Evolutionary conservation across 2,888 invertebrate species (phyloP).

Genomic region (Brachyopa scutellaris): DNA sequence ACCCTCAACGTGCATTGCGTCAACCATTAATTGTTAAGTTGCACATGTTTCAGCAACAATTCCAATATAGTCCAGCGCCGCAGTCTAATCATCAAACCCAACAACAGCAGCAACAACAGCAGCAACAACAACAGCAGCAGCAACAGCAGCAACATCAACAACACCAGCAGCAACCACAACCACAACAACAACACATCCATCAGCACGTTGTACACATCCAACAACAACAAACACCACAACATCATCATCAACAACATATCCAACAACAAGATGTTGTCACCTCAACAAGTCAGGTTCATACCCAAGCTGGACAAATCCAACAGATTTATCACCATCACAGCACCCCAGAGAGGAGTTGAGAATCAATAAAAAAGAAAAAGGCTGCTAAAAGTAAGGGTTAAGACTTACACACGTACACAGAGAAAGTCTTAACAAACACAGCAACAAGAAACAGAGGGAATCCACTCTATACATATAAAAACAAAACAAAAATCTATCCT

Average conservation of each 20-base stretch:
- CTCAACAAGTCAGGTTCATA: conserved; percentile 79
- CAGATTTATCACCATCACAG: conserved; percentile 82
- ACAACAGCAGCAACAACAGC: conserved; percentile 80
- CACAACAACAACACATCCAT: conserved; percentile 78
- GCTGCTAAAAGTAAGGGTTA: conserved; percentile 80
- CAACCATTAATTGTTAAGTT: conserved; percentile 80
- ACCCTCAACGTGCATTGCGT: conserved; percentile 70
- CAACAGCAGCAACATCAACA: conserved; percentile 74
- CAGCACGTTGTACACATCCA: conserved; percentile 81
- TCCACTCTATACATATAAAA: conserved; percentile 18
- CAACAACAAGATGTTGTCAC: conserved; percentile 81
- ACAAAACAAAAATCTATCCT: conserved; percentile 50
- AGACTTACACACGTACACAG: conserved; percentile 60
- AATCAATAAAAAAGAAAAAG: conserved; percentile 81
- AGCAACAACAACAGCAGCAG: conserved; percentile 76
- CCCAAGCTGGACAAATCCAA: conserved; percentile 78
- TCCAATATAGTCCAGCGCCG: conserved; percentile 81
- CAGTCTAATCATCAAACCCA: conserved; percentile 73
- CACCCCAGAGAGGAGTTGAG: conserved; percentile 82
- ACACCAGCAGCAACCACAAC: conserved; percentile 73
- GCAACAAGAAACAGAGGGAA: conserved; percentile 27
- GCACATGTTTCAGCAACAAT: conserved; percentile 82
- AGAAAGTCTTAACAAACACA: conserved; percentile 2
- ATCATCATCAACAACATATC: conserved; percentile 78
- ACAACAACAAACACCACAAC: conserved; percentile 75